Evolutionary conservation across 2,797 vertebrate genomes (phyloP), one percentile per base, ranked within the genome.

Genomic region (Gila robusta): DNA sequence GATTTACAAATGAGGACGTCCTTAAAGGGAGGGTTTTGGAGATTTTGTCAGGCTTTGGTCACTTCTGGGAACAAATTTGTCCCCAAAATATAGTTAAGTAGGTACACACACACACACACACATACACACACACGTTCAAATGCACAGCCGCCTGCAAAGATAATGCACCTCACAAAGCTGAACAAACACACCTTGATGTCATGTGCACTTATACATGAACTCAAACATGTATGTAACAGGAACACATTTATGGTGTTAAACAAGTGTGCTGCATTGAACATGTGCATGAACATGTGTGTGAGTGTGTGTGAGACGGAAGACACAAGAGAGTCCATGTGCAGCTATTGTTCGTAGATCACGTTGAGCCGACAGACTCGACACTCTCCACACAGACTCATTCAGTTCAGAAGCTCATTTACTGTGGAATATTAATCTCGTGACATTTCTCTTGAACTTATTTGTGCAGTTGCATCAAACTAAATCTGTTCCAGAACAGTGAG

Each of bases 281-380:
- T 26, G 37, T 37, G 59, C 11, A 32, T 32, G 73, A 35, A 23
- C n/a, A 4, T 67, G 79, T 70, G 79, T 69, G 62, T 47, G 47
- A 1, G 47, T 37, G 37, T 39, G 39, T 44, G 26, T 32, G 26
- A 17, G 39, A 32, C 17, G 0, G 37, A 83, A 37, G n/a, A 59
- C 35, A 82, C 19, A 35, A 56, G 14, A 47, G 70, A 77, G 56
- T 59, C 39, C 76, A 85, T 79, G 76, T 79, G 77, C 83, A 62
- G 39, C 83, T 72, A 71, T 78, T 78, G 74, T 78, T 41, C 17
- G 0, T 17, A 3, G 7, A 21, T 83, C 82, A 83, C 82, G 56
- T 83, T 76, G 71, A 83, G 26, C 35, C 1, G 52, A 28, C 44
- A 52, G n/a, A 66, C 64, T 81, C 39, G 1, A 23, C 49, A 23